Evolutionary conservation across 2,113 vertebrate genomes (phyloP).

Genomic region (Phasianus colchicus): DNA sequence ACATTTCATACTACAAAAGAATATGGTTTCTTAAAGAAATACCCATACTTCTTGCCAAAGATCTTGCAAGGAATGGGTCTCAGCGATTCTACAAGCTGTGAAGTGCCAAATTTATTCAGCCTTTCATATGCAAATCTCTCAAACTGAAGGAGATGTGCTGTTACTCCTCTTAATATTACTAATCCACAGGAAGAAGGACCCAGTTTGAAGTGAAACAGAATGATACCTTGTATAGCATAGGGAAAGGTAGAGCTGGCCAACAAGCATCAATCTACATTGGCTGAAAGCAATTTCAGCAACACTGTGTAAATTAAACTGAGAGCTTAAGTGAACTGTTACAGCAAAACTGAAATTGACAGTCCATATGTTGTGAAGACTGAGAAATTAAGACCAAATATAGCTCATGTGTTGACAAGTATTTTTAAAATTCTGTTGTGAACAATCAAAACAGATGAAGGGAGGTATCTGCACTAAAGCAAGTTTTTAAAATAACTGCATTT

Average conservation of each 20-base stretch:
- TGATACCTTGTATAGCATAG: not conserved
- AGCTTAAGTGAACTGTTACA: not conserved
- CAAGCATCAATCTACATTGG: not conserved
- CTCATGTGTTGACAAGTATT: constrained; percentile 9
- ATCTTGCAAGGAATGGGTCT: not conserved
- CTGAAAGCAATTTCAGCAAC: not conserved
- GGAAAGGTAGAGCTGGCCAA: not conserved
- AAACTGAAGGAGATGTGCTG: not conserved
- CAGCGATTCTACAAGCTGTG: not conserved
- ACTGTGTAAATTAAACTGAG: not conserved
- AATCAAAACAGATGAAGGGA: not conserved
- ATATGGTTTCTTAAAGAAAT: not conserved
- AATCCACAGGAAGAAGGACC: not conserved
- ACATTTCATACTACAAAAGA: not conserved
- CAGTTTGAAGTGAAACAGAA: not conserved
- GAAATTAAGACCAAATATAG: constrained; percentile 18
- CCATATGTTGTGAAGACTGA: not conserved
- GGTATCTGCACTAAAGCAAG: not conserved
- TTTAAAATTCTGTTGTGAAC: not conserved
- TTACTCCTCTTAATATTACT: not conserved
- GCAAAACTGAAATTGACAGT: constrained; percentile 3
- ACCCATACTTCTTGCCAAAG: not conserved
- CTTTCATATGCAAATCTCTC: not conserved
- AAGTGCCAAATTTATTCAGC: not conserved
- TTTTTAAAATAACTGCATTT: not conserved